These are phyloP conservation scores for Scaptomyza montana DNA, from an alignment of 1,140 invertebrate species.

Conservation along the genomic window DNA sequence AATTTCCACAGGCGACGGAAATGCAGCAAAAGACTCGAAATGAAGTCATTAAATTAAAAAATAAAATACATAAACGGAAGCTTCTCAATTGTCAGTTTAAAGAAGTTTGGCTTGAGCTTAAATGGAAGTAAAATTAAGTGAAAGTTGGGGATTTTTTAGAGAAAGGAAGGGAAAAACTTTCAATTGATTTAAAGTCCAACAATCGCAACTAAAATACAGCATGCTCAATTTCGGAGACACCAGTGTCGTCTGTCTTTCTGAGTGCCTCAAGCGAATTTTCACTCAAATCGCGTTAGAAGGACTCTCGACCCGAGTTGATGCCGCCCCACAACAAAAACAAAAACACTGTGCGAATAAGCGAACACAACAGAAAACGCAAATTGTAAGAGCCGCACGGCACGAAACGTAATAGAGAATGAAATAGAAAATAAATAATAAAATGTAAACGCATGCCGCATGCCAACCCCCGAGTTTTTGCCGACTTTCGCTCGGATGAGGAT, in stretches of 20 bases:
- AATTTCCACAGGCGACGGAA: conserved; percentile 44
- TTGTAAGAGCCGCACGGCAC: conserved; percentile 34
- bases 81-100: conserved; percentile 27
- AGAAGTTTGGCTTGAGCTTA: conserved; percentile 7
- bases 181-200: too few species aligned
- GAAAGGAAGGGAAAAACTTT: too few species aligned
- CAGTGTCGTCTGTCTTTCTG: conserved; percentile 41
- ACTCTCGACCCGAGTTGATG: neutral
- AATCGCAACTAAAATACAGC: neutral
- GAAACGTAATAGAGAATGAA: conserved; percentile 69
- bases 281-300: conserved; percentile 21
- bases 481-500: conserved; percentile 10
- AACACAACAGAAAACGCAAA: conserved; percentile 60
- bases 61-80: conserved; percentile 7
- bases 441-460: conserved; percentile 58
- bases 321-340: conserved; percentile 24
- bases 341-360: conserved; percentile 43
- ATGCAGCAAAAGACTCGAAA: conserved; percentile 46
- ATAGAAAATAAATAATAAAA: conserved; percentile 79
- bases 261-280: conserved; percentile 15
- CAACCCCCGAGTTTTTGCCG: conserved; percentile 54
- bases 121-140: too few species aligned
- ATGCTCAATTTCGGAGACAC: conserved; percentile 41
- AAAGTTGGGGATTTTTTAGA: neutral
- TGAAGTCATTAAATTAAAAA: conserved; percentile 19